These are phyloP conservation scores for Perccottus glenii DNA, from an alignment of 2,113 vertebrate species.

Conservation along the genomic window DNA sequence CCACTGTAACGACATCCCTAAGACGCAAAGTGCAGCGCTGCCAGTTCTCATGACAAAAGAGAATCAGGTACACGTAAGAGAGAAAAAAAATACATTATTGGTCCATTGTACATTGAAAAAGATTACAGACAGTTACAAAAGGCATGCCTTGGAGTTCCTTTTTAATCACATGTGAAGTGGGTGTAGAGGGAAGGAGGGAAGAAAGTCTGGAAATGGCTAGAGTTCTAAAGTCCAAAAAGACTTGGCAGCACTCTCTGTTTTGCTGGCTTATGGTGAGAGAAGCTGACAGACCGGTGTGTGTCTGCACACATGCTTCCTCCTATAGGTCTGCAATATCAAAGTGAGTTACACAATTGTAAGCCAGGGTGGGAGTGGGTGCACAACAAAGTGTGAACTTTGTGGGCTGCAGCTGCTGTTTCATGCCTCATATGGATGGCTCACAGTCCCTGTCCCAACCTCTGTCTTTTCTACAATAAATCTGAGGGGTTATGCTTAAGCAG, in stretches of 20 bases:
- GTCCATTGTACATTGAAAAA: not conserved
- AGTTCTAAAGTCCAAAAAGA: slow-evolving; percentile 68
- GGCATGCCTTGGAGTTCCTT: not conserved
- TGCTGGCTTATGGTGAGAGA: slow-evolving; percentile 44
- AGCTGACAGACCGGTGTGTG: slow-evolving; percentile 38
- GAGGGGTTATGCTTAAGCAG: not conserved
- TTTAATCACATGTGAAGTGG: slow-evolving; percentile 35
- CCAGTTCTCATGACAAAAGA: slow-evolving; percentile 13
- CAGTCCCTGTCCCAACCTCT: not conserved
- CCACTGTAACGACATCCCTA: slow-evolving; percentile 74
- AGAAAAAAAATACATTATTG: not conserved
- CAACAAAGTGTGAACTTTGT: slow-evolving; percentile 40
- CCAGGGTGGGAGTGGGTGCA: slow-evolving; percentile 32
- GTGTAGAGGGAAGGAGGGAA: slow-evolving; percentile 43
- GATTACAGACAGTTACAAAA: slow-evolving; percentile 38
- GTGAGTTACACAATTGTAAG: slow-evolving; percentile 38
- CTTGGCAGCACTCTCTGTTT: slow-evolving; percentile 64
- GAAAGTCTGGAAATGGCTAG: slow-evolving; percentile 69
- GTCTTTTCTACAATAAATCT: not conserved
- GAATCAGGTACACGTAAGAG: not conserved
- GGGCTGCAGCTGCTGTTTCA: slow-evolving; percentile 32
- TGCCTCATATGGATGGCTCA: slow-evolving; percentile 10
- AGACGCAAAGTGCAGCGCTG: slow-evolving; percentile 42
- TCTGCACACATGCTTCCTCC: slow-evolving; percentile 31
- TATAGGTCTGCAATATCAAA: slow-evolving; percentile 29